Conservation (phyloP, 2,113 vertebrate species). For the Campylorhamphus procurvoides region DNA sequence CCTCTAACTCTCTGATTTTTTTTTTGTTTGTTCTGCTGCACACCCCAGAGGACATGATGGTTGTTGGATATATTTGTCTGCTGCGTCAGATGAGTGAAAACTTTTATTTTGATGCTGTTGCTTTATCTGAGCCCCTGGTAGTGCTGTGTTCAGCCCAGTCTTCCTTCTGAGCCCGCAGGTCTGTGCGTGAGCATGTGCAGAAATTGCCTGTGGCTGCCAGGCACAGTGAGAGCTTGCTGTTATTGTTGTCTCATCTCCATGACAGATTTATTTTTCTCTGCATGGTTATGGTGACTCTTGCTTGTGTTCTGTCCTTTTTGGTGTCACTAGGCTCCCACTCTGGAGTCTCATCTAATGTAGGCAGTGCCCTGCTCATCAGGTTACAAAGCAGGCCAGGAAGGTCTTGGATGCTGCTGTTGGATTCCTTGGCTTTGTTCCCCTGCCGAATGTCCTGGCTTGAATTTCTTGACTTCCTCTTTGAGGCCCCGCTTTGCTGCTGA, state of each 20-base stretch:
- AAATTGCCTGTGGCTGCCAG: background rate
- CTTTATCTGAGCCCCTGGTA: background rate
- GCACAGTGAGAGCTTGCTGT: background rate
- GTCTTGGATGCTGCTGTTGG: background rate
- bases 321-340: background rate
- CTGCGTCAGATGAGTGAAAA: background rate
- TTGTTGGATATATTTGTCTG: conserved; percentile 26
- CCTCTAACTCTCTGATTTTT: background rate
- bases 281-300: background rate
- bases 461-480: background rate
- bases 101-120: background rate
- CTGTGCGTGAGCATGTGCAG: background rate
- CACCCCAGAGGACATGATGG: background rate
- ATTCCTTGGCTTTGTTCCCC: background rate
- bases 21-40: background rate
- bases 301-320: background rate
- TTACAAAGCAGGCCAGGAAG: background rate
- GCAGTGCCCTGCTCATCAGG: fast-evolving
- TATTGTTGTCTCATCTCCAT: background rate
- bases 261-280: background rate
- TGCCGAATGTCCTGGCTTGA: background rate
- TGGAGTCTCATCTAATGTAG: background rate
- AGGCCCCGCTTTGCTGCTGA: background rate
- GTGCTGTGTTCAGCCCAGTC: fast-evolving
- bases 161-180: background rate